These are phyloP conservation scores for Laspeyria flexula DNA, from an alignment of 2,888 invertebrate genomes.

Conservation along the genomic window DNA sequence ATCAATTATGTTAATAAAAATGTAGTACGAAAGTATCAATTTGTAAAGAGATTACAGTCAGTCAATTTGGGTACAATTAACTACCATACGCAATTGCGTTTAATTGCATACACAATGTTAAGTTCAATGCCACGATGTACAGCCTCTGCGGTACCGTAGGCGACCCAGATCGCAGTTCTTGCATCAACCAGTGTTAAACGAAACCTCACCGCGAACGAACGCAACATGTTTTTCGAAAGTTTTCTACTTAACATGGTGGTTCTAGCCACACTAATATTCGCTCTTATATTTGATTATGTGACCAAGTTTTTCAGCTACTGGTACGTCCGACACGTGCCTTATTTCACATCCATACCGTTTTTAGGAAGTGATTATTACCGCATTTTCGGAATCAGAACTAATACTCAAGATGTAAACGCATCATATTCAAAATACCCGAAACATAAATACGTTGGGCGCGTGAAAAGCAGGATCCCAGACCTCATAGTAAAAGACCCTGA, in stretches of 20 bases:
- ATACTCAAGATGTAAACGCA: conserved; percentile 69
- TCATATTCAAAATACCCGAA: conserved; percentile 64
- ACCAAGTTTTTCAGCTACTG: conserved; percentile 82
- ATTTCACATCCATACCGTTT: conserved; percentile 70
- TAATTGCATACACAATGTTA: conserved; percentile 40
- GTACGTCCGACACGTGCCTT: conserved; percentile 77
- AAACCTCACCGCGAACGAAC: conserved; percentile 64
- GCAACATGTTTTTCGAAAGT: conserved; percentile 82
- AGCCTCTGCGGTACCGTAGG: conserved; percentile 67
- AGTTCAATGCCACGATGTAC: conserved; percentile 57
- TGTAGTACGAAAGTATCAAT: not conserved
- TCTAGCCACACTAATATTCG: conserved; percentile 63
- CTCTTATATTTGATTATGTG: conserved; percentile 75
- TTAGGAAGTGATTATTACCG: conserved; percentile 77
- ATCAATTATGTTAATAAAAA: not conserved
- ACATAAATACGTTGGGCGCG: conserved; percentile 71
- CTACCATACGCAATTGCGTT: conserved; percentile 13
- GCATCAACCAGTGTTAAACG: conserved; percentile 61
- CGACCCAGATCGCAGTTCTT: conserved; percentile 63
- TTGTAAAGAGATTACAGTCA: not conserved
- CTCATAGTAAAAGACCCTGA: conserved; percentile 78
- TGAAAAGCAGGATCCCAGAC: conserved; percentile 79
- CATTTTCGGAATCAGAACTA: conserved; percentile 67
- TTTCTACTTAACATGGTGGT: conserved; percentile 69
- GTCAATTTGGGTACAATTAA: not conserved